Percentiles rank a stretch among this genome's conserved stretches.
These are phyloP conservation scores for Rhynchophorus ferrugineus DNA, from an alignment of 1,140 invertebrate genomes.

Conservation along the genomic window DNA sequence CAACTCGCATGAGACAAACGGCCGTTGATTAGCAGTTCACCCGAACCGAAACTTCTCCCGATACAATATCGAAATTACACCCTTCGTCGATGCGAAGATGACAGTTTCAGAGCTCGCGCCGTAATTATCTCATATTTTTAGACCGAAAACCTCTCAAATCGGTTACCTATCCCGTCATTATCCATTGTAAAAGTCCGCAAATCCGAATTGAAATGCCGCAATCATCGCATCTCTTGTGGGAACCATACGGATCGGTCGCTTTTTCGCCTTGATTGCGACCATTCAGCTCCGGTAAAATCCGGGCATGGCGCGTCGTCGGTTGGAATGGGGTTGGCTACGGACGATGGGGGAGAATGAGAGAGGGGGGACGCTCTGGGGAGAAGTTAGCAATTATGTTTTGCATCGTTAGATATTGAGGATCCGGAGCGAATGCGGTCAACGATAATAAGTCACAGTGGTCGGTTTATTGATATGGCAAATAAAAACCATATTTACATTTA, in stretches of 20 bases:
- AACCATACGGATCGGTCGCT: slow-evolving; percentile 3
- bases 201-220: slow-evolving; percentile 13
- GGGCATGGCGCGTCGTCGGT: too few species aligned
- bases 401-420: slow-evolving; percentile 17
- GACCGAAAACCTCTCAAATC: not conserved
- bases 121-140: not conserved
- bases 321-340: too few species aligned
- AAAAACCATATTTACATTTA: slow-evolving; percentile 5
- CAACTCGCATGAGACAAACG: not conserved
- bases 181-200: not conserved
- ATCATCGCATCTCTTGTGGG: slow-evolving; percentile 11
- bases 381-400: slow-evolving; percentile 17
- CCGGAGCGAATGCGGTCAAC: slow-evolving; percentile 10
- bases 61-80: not conserved
- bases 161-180: slow-evolving; percentile 11
- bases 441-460: slow-evolving; percentile 6
- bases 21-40: not conserved
- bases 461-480: not conserved
- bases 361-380: slow-evolving; percentile 4
- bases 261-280: slow-evolving; percentile 1
- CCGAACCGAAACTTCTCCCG: not conserved
- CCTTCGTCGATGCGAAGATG: too few species aligned
- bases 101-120: not conserved
- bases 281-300: slow-evolving; percentile 5
- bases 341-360: slow-evolving; percentile 1